Base-by-base conservation (phyloP, 2,888 invertebrate species). In the Amiota communis region DNA sequence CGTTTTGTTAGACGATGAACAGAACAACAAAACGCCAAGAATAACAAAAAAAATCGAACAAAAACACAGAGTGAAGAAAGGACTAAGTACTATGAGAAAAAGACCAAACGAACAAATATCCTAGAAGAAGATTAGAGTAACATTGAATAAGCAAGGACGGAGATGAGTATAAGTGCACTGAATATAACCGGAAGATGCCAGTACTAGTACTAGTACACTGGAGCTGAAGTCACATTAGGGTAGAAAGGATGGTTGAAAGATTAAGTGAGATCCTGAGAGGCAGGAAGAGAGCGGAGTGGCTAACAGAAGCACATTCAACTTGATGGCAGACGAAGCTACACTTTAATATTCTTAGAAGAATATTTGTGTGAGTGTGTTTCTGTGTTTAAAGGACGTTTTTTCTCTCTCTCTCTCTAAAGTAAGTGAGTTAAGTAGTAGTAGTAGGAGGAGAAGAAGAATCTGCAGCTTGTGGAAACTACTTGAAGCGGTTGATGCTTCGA, bases 221-320 rank as follows among this genome's bases (percentile, higher is more conserved):
- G 20, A 59, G 59, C 11, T 59, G 59, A 20, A 59, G 20, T 20
- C 15, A 36, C 36, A 36, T 51, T n/a, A 8, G 12, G 53, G n/a
- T 51, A 51, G 12, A 51, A n/a, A 51, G 12, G 4, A n/a, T 2
- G 53, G 53, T 51, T 51, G 53, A 51, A 51, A 51, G n/a, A 51
- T n/a, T 51, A 51, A 15, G 12, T 46, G n/a, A 36, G 36, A 63
- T 11, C 10, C 12, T 23, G 36, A 46, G 12, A 36, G 10, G 12
- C 53, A 63, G 63, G 1, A 36, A 46, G n/a, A 53, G 12, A 15
- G 1, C 9, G n/a, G 20, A 20, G n/a, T 20, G 36, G 8, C 17
- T 20, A 20, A 15, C 15, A 59, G 65, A 65, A 65, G 65, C 65
- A 17, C 65, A 47, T 46, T 65, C 65, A 65, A 65, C 65, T 65